Conservation (phyloP, 2,797 vertebrate species). For the Hydrocynus forskahlii region DNA sequence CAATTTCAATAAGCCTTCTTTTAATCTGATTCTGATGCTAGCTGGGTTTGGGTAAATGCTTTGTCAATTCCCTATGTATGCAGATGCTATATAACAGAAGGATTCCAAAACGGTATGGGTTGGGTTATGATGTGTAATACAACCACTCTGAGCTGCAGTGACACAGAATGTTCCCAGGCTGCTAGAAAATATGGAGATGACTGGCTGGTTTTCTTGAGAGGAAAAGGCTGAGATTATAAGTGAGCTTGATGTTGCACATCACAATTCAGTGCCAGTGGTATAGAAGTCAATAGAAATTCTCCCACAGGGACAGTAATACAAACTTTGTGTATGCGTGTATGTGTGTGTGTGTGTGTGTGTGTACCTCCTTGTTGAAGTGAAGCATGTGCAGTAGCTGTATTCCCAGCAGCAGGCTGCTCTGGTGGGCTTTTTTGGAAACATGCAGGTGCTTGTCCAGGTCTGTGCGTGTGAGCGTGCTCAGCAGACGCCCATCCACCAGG, state of each 20-base stretch:
- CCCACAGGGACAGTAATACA: neutral
- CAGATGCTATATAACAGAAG: neutral
- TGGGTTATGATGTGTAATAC: neutral
- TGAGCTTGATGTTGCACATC: neutral
- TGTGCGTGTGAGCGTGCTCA: slow-evolving; percentile 82
- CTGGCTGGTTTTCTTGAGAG: neutral
- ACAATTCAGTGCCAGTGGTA: too few relatives aligned
- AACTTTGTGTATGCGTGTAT: neutral
- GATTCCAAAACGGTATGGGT: neutral
- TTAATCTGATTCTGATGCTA: too few relatives aligned
- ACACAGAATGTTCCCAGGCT: neutral
- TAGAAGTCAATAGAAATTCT: too few relatives aligned
- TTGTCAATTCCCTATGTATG: too few relatives aligned
- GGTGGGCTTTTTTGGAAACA: slow-evolving; percentile 83
- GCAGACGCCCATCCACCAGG: slow-evolving; percentile 84
- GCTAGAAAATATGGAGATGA: neutral
- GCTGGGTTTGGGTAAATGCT: too few relatives aligned
- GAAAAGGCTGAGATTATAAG: neutral
- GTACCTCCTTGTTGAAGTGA: slow-evolving; percentile 86
- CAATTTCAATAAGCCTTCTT: too few relatives aligned
- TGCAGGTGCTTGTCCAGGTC: slow-evolving; percentile 85
- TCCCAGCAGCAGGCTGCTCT: slow-evolving; percentile 84
- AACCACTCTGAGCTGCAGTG: neutral
- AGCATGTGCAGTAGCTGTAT: slow-evolving; percentile 85
- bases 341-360: neutral